Conservation (phyloP, 2,888 invertebrate genomes). For the Nycteola revayana region DNA sequence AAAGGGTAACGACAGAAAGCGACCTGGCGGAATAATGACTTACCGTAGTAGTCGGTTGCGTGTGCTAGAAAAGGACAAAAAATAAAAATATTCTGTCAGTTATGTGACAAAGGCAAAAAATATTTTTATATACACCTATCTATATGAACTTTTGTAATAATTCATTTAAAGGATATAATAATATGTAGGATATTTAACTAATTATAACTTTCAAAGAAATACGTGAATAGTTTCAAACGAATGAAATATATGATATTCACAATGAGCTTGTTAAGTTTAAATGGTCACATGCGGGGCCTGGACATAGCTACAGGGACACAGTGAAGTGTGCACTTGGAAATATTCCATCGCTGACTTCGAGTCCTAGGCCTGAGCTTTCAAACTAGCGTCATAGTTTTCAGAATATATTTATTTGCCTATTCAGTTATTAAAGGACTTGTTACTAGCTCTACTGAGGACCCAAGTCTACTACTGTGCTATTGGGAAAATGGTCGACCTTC, state of each 20-base stretch:
- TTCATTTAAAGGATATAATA: conserved; percentile 14
- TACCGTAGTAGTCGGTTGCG: conserved; percentile 99
- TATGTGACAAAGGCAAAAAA: conserved; percentile 28
- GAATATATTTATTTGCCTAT: no score
- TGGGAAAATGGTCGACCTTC: no score
- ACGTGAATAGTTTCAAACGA: conserved; percentile 26
- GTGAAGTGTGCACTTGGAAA: no score
- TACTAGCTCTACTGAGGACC: no score
- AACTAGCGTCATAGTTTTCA: conserved; percentile 20
- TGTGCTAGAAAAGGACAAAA: conserved; percentile 87
- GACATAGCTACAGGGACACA: not conserved
- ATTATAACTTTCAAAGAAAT: conserved; percentile 30
- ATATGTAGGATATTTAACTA: no score
- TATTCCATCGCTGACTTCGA: no score
- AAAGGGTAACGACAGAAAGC: conserved; percentile 56
- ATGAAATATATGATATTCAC: conserved; percentile 45
- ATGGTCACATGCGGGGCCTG: conserved; percentile 56
- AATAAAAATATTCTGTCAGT: conserved; percentile 70
- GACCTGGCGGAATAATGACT: conserved; percentile 90
- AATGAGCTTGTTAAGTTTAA: conserved; percentile 47
- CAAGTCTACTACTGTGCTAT: no score
- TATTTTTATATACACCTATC: conserved; percentile 25
- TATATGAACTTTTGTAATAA: conserved; percentile 28
- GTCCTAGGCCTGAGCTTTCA: conserved; percentile 2
- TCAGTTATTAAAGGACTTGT: no score